phyloP scores from a whole-genome alignment of 2,113 vertebrate genomes.

The Ondatra zibethicus region DNA sequence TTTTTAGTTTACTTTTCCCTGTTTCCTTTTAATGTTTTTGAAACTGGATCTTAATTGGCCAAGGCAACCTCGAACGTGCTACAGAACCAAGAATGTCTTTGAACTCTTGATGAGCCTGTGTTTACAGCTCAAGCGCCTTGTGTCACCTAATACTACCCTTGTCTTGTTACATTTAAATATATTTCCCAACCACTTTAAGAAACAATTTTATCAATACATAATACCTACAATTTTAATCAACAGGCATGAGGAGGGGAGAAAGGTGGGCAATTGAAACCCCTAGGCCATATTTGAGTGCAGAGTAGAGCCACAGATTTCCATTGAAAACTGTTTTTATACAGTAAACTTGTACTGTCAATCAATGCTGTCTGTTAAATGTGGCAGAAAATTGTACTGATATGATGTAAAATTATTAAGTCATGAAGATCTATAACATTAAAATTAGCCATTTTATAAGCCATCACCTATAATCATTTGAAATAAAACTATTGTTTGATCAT shows the following conservation, averaged over 20 bases:
- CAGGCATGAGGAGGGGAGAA: neutral
- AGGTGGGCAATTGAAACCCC: no score
- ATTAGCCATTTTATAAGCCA: neutral
- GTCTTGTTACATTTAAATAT: neutral
- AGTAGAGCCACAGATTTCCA: neutral
- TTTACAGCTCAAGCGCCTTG: neutral
- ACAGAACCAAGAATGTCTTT: neutral
- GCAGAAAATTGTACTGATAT: neutral
- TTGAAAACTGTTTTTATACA: accelerated
- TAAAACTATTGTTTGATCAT: neutral
- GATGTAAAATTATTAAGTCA: neutral
- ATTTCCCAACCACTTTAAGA: slow-evolving; percentile 2
- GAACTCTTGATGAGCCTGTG: neutral
- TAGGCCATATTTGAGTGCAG: neutral
- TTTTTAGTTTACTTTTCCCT: neutral
- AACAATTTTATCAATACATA: neutral
- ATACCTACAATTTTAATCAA: neutral
- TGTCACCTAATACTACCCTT: neutral
- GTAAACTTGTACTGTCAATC: neutral
- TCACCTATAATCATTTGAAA: neutral
- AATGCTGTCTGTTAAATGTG: neutral
- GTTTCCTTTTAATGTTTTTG: neutral
- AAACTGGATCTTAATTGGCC: neutral
- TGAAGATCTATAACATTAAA: neutral
- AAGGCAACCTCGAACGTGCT: neutral